Conservation (phyloP, 2,888 invertebrate species). For the Acleris literana region DNA sequence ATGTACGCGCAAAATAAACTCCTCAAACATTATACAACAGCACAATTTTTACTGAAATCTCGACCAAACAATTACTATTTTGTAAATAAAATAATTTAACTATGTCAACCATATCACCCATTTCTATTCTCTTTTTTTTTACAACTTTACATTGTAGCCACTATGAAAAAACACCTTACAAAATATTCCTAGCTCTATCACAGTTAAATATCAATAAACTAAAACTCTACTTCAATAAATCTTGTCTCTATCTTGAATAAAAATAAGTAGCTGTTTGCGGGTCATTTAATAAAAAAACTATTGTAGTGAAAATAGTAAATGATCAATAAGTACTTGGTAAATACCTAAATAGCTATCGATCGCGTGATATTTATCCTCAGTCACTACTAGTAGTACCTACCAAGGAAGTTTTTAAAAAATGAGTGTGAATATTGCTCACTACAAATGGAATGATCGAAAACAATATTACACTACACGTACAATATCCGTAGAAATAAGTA, state of each 20-base stretch:
- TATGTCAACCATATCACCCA: conserved; percentile 29
- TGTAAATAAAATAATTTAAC: conserved; percentile 15
- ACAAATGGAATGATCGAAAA: conserved; percentile 63
- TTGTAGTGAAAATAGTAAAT: conserved; percentile 2
- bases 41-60: conserved; percentile 9
- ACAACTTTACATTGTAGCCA: conserved; percentile 22
- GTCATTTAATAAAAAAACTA: conserved; percentile 21
- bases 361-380: conserved; percentile 2
- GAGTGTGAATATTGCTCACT: conserved; percentile 40
- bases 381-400: not conserved
- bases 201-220: conserved; percentile 77
- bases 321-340: conserved; percentile 2
- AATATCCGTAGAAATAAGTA: conserved; percentile 41
- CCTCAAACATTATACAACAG: not conserved
- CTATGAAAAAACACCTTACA: conserved; percentile 42
- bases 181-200: conserved; percentile 78
- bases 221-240: conserved; percentile 38
- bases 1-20: not conserved
- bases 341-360: conserved; percentile 12
- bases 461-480: conserved; percentile 49
- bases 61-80: conserved; percentile 1
- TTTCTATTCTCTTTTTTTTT: conserved; percentile 9
- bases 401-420: conserved; percentile 10
- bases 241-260: conserved; percentile 14
- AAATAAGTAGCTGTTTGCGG: conserved; percentile 2